Evolutionary conservation across 2,888 invertebrate species (phyloP).

Genomic region (Endotricha flammealis): DNA sequence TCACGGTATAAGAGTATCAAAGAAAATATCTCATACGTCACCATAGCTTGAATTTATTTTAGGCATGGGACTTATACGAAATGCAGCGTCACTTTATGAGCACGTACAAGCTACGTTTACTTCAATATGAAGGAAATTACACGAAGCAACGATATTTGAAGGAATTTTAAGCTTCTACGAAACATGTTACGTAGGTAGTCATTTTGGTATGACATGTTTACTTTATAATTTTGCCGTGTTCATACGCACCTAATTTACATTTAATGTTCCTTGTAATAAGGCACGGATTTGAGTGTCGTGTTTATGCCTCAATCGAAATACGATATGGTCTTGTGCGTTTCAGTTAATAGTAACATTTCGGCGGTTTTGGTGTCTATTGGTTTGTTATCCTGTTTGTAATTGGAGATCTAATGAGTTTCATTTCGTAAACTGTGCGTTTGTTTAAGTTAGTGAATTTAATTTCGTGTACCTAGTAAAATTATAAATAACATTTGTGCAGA

Average conservation of each 20-base stretch:
- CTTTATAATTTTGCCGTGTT: constrained; percentile 33
- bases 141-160: constrained; percentile 41
- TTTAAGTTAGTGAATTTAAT: no score
- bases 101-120: constrained; percentile 24
- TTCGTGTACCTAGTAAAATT: no score
- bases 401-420: constrained; percentile 8
- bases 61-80: constrained; percentile 19
- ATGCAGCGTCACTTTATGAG: constrained; percentile 28
- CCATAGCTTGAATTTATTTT: neutral
- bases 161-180: constrained; percentile 40
- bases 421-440: constrained; percentile 7
- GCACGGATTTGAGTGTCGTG: neutral
- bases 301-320: constrained; percentile 9
- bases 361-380: constrained; percentile 8
- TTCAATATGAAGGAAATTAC: constrained; percentile 39
- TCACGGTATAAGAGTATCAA: neutral
- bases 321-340: constrained; percentile 7
- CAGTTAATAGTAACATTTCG: constrained; percentile 6
- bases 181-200: constrained; percentile 44
- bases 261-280: neutral
- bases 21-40: no score
- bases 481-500: no score
- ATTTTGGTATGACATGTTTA: constrained; percentile 41
- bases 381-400: constrained; percentile 9
- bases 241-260: neutral